Conservation (phyloP, 2,797 vertebrate species). For the Alca torda region DNA sequence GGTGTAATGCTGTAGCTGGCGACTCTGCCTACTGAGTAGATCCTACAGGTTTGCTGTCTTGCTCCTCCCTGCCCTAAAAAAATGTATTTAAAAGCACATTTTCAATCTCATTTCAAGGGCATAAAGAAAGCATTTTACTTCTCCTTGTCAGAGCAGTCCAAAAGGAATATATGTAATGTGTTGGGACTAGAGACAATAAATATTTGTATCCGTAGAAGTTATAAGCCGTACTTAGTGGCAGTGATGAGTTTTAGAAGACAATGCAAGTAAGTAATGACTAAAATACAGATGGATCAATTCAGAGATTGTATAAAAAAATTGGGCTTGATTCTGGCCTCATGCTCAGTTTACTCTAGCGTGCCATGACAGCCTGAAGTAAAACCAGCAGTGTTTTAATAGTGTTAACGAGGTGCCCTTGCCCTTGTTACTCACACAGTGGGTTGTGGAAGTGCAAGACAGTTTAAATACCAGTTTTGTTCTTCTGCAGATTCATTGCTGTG, state of each 20-base stretch:
- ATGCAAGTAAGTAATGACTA: background rate
- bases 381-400: background rate
- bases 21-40: background rate
- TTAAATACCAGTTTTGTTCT: background rate
- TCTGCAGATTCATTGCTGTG: background rate
- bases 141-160: background rate
- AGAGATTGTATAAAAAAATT: background rate
- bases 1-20: fast-evolving
- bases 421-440: background rate
- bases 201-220: background rate
- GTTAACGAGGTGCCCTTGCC: background rate
- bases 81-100: background rate
- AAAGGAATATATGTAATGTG: background rate
- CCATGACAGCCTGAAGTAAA: background rate
- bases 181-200: background rate
- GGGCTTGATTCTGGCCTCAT: background rate
- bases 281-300: background rate
- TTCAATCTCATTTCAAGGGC: background rate
- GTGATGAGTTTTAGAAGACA: background rate
- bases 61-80: background rate
- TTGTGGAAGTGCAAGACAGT: background rate
- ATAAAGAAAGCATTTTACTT: background rate
- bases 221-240: background rate
- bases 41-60: background rate
- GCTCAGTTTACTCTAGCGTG: background rate